Base-by-base conservation (phyloP, 2,888 invertebrate species). In the Lithophane socia region DNA sequence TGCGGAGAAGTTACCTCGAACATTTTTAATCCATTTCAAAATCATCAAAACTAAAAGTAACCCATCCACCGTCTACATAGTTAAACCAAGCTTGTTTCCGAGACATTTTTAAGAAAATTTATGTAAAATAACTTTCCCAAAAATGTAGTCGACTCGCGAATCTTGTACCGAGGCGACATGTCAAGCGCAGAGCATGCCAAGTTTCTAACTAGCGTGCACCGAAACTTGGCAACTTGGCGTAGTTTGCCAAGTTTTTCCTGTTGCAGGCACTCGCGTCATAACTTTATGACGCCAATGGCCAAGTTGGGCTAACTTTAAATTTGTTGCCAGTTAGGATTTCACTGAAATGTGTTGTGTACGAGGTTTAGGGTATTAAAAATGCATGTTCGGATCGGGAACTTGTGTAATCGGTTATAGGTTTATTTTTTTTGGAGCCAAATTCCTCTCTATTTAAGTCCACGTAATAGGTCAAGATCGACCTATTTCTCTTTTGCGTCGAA, bases 251-350 rank as follows among this genome's bases (percentile, higher is more conserved):
- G 84, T 87, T 87, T 86, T 88, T 88, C 89, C 80, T 71, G 79
- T 75, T 78, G 77, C 88, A 80, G 77, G 84, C 86, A 79, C 79
- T 83, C 77, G 75, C 80, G 82, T 87, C 87, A 84, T 87, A 88
- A 88, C 89, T 88, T 87, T 73, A 77, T 75, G 84, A 84, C 77
- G 81, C 56, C 68, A 66, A 73, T 78, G 77, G 67, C 74, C 70
- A 80, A 87, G 79, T 84, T 86, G 61, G 47, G 42, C 60, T 49
- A 79, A 80, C 79, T 88, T 83, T 64, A 73, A 83, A 82, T 83
- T 88, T 83, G 85, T 86, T 80, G 78, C 80, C 74, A 83, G 80
- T 82, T 86, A 83, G 63, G 68, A 77, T 78, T 80, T 78, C 29
- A 24, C 63, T 63, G 75, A 60, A 65, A 86, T 77, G 61, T 84